Conservation (phyloP, 2,888 invertebrate species). For the Chymomyza procnemis region DNA sequence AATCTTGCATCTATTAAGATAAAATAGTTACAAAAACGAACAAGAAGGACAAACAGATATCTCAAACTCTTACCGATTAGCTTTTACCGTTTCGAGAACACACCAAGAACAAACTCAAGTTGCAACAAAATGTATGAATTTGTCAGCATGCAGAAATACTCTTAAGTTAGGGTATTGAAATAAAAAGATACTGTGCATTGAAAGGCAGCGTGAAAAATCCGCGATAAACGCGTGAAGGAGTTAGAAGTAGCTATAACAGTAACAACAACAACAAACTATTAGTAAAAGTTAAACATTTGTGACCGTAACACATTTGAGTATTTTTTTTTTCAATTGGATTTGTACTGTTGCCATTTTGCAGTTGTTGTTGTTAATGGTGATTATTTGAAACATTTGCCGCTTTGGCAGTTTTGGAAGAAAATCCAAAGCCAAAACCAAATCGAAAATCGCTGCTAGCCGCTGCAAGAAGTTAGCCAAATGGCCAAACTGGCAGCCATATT, state of each 20-base stretch:
- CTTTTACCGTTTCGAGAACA: no score
- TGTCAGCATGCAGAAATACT: no score
- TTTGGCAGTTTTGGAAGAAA: slow-evolving; percentile 27
- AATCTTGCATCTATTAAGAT: no score
- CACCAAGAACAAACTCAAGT: slow-evolving; percentile 22
- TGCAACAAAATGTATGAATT: no score
- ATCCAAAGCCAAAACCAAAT: slow-evolving; percentile 31
- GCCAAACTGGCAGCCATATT: slow-evolving; percentile 26
- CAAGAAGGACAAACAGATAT: no score
- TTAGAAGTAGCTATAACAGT: slow-evolving; percentile 15
- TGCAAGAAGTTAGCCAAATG: slow-evolving; percentile 41
- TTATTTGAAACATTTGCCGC: slow-evolving; percentile 40
- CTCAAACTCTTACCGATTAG: no score
- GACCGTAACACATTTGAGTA: slow-evolving; percentile 69
- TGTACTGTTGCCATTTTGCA: slow-evolving; percentile 28
- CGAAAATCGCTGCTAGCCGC: no score
- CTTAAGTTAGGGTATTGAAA: neutral
- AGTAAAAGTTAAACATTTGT: slow-evolving; percentile 75
- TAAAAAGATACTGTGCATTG: neutral
- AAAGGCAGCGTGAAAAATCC: slow-evolving; percentile 12
- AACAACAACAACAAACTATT: slow-evolving; percentile 52
- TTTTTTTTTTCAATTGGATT: slow-evolving; percentile 45
- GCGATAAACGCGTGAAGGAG: slow-evolving; percentile 50
- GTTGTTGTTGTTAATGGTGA: slow-evolving; percentile 38
- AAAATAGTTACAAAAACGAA: no score